Base-by-base conservation (phyloP, 2,797 vertebrate genomes). In the Schizothorax lantsangensis region DNA sequence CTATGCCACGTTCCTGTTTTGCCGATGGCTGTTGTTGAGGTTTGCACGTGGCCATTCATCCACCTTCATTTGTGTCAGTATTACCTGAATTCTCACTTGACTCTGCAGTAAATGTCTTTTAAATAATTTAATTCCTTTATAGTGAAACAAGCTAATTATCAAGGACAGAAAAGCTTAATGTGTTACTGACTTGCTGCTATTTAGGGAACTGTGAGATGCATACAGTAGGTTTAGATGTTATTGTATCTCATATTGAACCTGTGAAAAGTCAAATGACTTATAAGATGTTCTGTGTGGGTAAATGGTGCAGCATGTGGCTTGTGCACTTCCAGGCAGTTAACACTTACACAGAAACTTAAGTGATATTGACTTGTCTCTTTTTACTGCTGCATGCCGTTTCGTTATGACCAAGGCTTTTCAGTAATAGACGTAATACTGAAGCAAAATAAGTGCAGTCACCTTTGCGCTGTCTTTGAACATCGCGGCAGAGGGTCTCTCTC, bases 31-130 rank as follows among this genome's bases (percentile, higher is more conserved):
- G 30, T 38, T 80, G 9, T 47, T 82, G n/a, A 54, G 23, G 33
- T 72, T 40, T 40, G 19, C 17, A 49, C 23, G 2, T 54, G 11
- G 45, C 23, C 54, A 59, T 79, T 79, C 17, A 21, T 64, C 52
- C n/a, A 62, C 59, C n/a, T 81, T 84, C 26, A 81, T 86, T 81
- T 86, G 54, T 82, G 69, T 84, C 54, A 71, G 52, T 52, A 62
- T 71, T 26, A 62, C 64, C 26, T 7, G 62, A 57, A 73, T 47
- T 62, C 21, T 77, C 71, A 54, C n/a, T 78, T 33, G 82, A 30
- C 72, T 33, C 57, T 45, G 33, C 64, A 75, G 52, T 38, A 57
- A 69, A 86, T 57, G 71, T 84, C 15, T 47, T 64, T 54, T 2
- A 19, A 36, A 14, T 52, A 6, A 72, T 40, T 26, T 11, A 38